Base-by-base conservation (phyloP, 1,140 invertebrate genomes). In the Homarus americanus region DNA sequence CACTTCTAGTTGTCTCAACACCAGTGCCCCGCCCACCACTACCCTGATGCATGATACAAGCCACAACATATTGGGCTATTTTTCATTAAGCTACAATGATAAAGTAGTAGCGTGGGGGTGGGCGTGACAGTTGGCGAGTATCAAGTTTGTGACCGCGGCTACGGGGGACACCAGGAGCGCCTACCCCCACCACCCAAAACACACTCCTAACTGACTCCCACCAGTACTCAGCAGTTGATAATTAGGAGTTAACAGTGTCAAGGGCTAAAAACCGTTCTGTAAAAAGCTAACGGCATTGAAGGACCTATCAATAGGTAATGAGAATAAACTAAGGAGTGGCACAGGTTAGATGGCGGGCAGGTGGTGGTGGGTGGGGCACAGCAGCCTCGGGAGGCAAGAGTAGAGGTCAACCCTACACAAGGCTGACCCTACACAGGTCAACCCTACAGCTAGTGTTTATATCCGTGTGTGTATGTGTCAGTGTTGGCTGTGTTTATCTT, bases 381-480 rank as follows among this genome's bases (percentile, higher is more conserved):
- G 85, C 75, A 75, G 85, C 75, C 80, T 83, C 34, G 63, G 80
- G 80, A 40, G 80, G 80, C 80, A 38, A 87, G 49, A 79, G 85
- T 72, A 79, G 76, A 87, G 85, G 85, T 87, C 75, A 63, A 79
- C 76, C 85, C 85, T 66, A 83, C 85, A 41, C 75, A 58, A 63
- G 85, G 85, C 53, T 80, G 58, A 87, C 85, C 73, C 76, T 63
- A 66, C 36, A 69, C 34, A 87, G 85, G 53, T 87, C 85, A 87
- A 75, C 85, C 85, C 73, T 87, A 87, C 76, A 79, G 73, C 76
- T 79, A 66, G 76, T 80, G 76, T 87, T 87, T 87, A 69, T 87
- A 87, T 87, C 34, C 49, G 44, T 83, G 76, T 88, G 78, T 82
- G 36, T 90, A 24, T 53, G 66, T 78, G 87, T 83, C 72, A 44